These are phyloP conservation scores for Hyalella azteca DNA, from an alignment of 2,888 invertebrate genomes.

Conservation along the genomic window DNA sequence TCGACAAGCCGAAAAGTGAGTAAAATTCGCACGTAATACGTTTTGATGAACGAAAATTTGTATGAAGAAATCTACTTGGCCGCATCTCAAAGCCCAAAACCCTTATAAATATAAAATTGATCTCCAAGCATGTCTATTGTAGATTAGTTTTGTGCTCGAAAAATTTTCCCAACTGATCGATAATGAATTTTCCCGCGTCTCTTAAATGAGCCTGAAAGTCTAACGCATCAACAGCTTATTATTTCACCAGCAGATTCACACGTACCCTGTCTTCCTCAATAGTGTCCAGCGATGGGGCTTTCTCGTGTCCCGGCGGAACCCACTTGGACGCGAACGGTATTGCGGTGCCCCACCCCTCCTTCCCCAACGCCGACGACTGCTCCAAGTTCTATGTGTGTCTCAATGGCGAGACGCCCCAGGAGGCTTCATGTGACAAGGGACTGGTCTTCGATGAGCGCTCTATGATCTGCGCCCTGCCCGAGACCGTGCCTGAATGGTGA, in stretches of 20 bases:
- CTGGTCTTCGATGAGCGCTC: conserved; percentile 89
- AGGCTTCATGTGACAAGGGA: conserved; percentile 83
- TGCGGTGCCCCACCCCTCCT: conserved; percentile 81
- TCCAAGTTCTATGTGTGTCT: conserved; percentile 90
- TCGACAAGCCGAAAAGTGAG: conserved; percentile 32
- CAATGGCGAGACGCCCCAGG: conserved; percentile 84
- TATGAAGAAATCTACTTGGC: no score
- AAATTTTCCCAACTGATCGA: no score
- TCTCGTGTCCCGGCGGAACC: conserved; percentile 79
- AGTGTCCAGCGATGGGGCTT: conserved; percentile 79
- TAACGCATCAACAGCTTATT: no score
- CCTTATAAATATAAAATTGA: no score
- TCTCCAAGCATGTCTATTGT: no score
- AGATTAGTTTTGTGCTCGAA: no score
- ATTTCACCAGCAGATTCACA: no score
- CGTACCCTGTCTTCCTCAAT: conserved; percentile 60
- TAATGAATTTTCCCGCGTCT: no score
- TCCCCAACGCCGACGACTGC: conserved; percentile 84
- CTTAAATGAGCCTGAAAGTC: no score
- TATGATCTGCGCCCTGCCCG: conserved; percentile 70
- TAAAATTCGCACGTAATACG: not conserved
- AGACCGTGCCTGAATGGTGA: conserved; percentile 57
- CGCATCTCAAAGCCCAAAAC: no score
- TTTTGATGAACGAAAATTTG: no score
- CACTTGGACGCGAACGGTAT: conserved; percentile 74